Conservation (phyloP, 2,888 invertebrate species). For the Vesta saturnalis region DNA sequence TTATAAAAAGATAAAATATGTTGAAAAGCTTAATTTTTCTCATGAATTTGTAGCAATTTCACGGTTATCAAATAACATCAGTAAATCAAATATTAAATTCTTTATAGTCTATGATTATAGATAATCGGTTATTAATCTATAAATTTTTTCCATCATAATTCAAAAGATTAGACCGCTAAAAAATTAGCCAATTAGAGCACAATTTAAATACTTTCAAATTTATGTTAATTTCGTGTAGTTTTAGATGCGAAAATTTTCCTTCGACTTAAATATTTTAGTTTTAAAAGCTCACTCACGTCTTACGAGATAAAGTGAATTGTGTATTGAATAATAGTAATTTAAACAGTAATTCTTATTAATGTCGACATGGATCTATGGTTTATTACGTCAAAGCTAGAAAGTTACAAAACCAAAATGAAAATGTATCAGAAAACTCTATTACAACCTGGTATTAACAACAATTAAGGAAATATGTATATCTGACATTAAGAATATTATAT, state of each 20-base stretch:
- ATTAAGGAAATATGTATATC: slow-evolving; percentile 7
- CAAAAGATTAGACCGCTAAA: background rate
- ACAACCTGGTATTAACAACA: background rate
- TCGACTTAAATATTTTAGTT: no score
- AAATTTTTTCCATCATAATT: background rate
- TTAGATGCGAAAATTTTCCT: background rate
- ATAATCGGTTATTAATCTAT: slow-evolving; percentile 11
- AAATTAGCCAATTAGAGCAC: no score
- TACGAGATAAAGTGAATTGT: no score
- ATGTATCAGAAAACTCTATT: no score
- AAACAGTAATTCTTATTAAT: no score
- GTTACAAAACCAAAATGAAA: no score
- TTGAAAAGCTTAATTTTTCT: background rate
- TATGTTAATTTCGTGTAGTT: background rate
- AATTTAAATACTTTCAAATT: background rate
- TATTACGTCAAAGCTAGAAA: no score
- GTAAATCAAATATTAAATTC: slow-evolving; percentile 12
- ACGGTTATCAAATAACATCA: slow-evolving; percentile 4
- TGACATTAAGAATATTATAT: background rate
- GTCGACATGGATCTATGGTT: no score
- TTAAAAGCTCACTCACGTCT: no score
- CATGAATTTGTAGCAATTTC: slow-evolving; percentile 2
- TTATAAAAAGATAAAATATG: background rate
- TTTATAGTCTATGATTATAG: slow-evolving; percentile 13
- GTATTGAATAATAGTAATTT: no score